Evolutionary conservation across 2,888 invertebrate genomes (phyloP).

Genomic region (Agrochola lychnidis): DNA sequence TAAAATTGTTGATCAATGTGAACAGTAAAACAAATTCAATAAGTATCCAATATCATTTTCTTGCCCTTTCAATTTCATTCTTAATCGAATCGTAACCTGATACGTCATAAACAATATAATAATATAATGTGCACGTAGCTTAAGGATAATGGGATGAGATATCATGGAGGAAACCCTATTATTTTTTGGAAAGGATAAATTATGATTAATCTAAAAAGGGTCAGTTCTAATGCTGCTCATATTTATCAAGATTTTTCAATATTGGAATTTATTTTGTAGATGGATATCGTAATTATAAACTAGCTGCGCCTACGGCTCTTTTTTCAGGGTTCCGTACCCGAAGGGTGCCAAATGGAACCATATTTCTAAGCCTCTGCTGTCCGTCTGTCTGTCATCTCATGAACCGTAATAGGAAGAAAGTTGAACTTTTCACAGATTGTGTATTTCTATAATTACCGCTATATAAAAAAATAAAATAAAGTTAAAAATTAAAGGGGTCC

Average conservation of each 20-base stretch:
- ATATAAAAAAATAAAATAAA: no score
- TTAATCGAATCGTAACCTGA: conserved; percentile 17
- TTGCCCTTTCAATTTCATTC: conserved; percentile 9
- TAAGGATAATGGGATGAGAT: conserved; percentile 34
- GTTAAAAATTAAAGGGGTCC: no score
- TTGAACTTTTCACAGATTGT: no score
- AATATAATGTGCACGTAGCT: conserved; percentile 24
- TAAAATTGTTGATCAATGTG: conserved; percentile 12
- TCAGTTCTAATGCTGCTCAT: conserved; percentile 27
- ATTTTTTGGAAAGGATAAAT: conserved; percentile 46
- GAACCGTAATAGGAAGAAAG: no score
- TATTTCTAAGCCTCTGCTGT: no score
- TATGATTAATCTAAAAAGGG: conserved; percentile 40
- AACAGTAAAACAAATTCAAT: conserved; percentile 5
- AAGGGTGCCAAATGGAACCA: no score
- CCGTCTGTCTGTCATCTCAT: no score
- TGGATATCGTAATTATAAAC: conserved; percentile 39
- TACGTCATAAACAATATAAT: not conserved
- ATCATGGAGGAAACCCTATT: conserved; percentile 32
- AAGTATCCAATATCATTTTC: conserved; percentile 14
- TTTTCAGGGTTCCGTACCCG: not conserved
- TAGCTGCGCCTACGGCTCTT: not conserved
- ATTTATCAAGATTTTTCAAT: conserved; percentile 28
- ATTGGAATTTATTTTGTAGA: conserved; percentile 25
- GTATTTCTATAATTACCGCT: no score